A percentile compares a stretch with the other conserved stretches of the same genome.
Evolutionary conservation across 1,140 invertebrate species (phyloP).

Genomic region (Danaus plexippus): DNA sequence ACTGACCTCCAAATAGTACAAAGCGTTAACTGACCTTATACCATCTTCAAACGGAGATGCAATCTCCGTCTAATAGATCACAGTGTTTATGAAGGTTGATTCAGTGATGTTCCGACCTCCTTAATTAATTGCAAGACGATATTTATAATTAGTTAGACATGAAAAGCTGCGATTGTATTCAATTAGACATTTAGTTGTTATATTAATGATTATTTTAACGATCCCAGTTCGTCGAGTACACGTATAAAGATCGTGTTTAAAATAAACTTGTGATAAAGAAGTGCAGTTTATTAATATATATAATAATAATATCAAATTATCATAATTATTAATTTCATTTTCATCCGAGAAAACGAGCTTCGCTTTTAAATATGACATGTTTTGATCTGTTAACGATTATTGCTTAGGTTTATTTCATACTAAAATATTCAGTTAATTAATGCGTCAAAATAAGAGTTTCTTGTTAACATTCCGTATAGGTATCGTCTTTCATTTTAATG

Average conservation of each 20-base stretch:
- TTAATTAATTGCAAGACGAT: not conserved
- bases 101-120: too few relatives aligned
- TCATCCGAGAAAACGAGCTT: slow-evolving; percentile 32
- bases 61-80: slow-evolving; percentile 1
- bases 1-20: slow-evolving; percentile 34
- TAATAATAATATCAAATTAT: slow-evolving; percentile 35
- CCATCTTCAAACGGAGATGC: not conserved
- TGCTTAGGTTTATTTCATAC: slow-evolving; percentile 32
- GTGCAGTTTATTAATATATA: slow-evolving; percentile 28
- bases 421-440: slow-evolving; percentile 34
- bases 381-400: slow-evolving; percentile 52
- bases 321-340: slow-evolving; percentile 40
- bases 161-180: slow-evolving; percentile 19
- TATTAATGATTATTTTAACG: slow-evolving; percentile 33
- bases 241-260: slow-evolving; percentile 28
- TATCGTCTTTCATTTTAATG: not conserved
- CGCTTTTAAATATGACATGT: slow-evolving; percentile 49
- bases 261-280: slow-evolving; percentile 27
- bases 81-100: not conserved
- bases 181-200: slow-evolving; percentile 28
- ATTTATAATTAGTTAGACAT: slow-evolving; percentile 14
- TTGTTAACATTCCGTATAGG: slow-evolving; percentile 1
- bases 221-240: slow-evolving; percentile 20
- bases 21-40: slow-evolving; percentile 21
- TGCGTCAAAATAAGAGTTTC: slow-evolving; percentile 25